These are phyloP conservation scores for Alcedo quadribrachys DNA, from an alignment of 2,797 vertebrate genomes.

Conservation along the genomic window DNA sequence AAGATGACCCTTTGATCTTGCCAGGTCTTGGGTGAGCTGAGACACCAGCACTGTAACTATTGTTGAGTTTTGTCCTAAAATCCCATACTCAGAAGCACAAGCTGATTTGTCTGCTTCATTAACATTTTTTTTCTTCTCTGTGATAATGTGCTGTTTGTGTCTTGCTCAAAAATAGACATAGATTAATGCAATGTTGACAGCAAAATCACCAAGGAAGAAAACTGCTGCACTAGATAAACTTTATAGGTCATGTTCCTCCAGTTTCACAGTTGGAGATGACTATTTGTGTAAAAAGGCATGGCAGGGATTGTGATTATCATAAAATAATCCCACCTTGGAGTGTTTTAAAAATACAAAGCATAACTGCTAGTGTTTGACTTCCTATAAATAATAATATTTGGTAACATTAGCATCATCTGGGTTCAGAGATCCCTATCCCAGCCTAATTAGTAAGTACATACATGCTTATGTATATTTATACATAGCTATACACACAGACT, in stretches of 20 bases:
- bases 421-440: not conserved
- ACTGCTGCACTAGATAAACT: conserved; percentile 36
- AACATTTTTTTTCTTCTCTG: not conserved
- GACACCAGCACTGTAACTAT: not conserved
- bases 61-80: not conserved
- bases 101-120: conserved; percentile 32
- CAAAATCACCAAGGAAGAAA: conserved; percentile 54
- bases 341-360: conserved; percentile 8
- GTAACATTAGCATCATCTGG: not conserved
- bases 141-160: conserved; percentile 3
- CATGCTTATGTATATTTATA: not conserved
- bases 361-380: not conserved
- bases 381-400: not conserved
- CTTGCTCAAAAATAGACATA: conserved; percentile 34
- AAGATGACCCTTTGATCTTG: not conserved
- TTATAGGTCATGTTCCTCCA: conserved; percentile 25
- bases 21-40: not conserved
- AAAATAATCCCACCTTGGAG: conserved; percentile 30
- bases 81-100: not conserved
- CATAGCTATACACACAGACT: not conserved
- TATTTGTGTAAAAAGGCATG: conserved; percentile 41
- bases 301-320: not conserved
- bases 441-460: not conserved
- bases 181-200: conserved; percentile 60
- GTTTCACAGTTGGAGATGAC: conserved; percentile 11